These are phyloP conservation scores for Sesamia nonagrioides DNA, from an alignment of 1,140 invertebrate genomes.

Conservation along the genomic window DNA sequence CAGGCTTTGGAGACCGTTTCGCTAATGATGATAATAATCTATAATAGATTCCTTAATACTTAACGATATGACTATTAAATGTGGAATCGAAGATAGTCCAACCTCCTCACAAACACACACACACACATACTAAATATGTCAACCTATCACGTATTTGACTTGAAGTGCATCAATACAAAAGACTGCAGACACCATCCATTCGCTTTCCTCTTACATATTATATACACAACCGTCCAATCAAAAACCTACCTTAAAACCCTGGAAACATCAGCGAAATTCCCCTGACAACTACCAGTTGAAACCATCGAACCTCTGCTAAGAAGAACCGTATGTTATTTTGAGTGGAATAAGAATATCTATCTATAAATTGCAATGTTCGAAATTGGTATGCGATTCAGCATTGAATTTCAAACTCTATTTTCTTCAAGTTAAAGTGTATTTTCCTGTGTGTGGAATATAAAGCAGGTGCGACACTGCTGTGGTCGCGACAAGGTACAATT, in stretches of 20 bases:
- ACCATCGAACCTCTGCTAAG: slow-evolving; percentile 77
- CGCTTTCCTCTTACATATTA: slow-evolving; percentile 53
- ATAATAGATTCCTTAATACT: too few species aligned
- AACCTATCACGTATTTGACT: slow-evolving; percentile 24
- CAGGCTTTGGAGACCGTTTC: too few species aligned
- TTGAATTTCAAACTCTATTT: background rate
- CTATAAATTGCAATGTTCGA: slow-evolving; percentile 75
- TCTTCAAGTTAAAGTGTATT: background rate
- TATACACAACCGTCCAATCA: slow-evolving; percentile 7
- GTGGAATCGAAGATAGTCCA: background rate
- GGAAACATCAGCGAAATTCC: slow-evolving; percentile 37
- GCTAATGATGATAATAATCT: too few species aligned
- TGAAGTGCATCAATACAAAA: slow-evolving; percentile 63
- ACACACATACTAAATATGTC: background rate
- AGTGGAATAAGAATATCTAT: slow-evolving; percentile 85
- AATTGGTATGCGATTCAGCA: slow-evolving; percentile 59
- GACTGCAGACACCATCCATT: slow-evolving; percentile 66
- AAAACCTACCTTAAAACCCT: slow-evolving; percentile 18
- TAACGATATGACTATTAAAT: too few species aligned
- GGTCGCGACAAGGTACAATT: slow-evolving; percentile 77
- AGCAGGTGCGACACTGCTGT: slow-evolving; percentile 56
- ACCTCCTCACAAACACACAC: background rate
- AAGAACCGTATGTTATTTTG: slow-evolving; percentile 84
- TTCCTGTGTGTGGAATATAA: slow-evolving; percentile 11
- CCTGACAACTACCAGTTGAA: slow-evolving; percentile 13